Evolutionary conservation across 1,140 invertebrate genomes (phyloP).

Genomic region (Propsilocerus akamusi): DNA sequence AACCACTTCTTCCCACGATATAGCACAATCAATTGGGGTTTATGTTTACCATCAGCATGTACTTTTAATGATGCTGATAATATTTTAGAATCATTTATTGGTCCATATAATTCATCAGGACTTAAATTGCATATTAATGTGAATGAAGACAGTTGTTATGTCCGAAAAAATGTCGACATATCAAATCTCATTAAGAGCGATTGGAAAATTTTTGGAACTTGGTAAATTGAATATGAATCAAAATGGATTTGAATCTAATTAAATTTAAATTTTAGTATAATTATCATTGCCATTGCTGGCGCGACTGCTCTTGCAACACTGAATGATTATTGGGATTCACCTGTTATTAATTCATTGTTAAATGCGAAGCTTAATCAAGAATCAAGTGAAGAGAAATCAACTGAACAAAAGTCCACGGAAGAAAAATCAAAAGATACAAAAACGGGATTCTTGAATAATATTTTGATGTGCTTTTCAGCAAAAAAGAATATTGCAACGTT

Average conservation of each 20-base stretch:
- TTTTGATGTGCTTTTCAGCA: constrained; percentile 32
- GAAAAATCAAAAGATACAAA: constrained; percentile 24
- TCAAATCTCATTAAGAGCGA: constrained; percentile 25
- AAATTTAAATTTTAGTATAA: constrained; percentile 3
- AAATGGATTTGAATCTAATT: neutral
- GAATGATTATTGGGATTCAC: constrained; percentile 20
- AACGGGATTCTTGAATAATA: constrained; percentile 24
- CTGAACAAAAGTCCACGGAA: constrained; percentile 11
- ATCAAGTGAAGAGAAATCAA: constrained; percentile 1
- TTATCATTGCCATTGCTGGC: constrained; percentile 10
- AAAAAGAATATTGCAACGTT: constrained; percentile 23
- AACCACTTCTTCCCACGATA: constrained; percentile 48
- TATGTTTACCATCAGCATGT: constrained; percentile 44
- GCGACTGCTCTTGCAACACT: constrained; percentile 24
- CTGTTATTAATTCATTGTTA: constrained; percentile 18
- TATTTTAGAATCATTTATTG: constrained; percentile 31
- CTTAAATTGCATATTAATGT: constrained; percentile 34
- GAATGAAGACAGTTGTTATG: constrained; percentile 34
- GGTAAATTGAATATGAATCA: constrained; percentile 24
- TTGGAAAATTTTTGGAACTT: constrained; percentile 24
- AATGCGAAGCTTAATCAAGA: constrained; percentile 7
- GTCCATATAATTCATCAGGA: constrained; percentile 34
- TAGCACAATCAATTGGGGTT: constrained; percentile 43
- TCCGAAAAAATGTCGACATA: constrained; percentile 21
- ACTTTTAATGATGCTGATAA: constrained; percentile 32